Base-by-base conservation (phyloP, 1,140 invertebrate species). In the Andricus grossulariae region DNA sequence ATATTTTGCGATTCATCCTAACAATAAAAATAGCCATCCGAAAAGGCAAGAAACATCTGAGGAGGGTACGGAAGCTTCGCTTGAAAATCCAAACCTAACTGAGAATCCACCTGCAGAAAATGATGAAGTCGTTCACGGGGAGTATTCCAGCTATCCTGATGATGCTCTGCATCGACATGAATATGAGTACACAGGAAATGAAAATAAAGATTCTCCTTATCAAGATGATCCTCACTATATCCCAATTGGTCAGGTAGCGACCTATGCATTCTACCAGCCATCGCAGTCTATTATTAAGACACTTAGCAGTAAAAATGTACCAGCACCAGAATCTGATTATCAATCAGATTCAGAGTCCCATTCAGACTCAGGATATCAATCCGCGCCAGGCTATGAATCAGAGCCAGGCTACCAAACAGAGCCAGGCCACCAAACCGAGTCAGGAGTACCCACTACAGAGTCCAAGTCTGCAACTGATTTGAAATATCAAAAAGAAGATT, bases 251-350 rank as follows among this genome's bases (percentile, higher is more conserved):
- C 25, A n/a, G 32, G 60, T 66, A 16, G 25, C 32, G 8, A 39
- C 60, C 5, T 32, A 45, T 39, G 25, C 32, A 5, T 66, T 66
- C 3, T 66, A 39, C n/a, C 25, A 66, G 32, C 60, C 60, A 7
- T 66, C 60, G n/a, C 32, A 66, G 10, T 66, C 60, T 15, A 2
- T 66, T 39, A 66, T 66, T 8, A 66, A 39, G 39, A 66, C 60
- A 4, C 25, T 45, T n/a, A 66, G 60, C 25, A 66, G 25, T 66
- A 32, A 39, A n/a, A 66, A 66, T 10, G 25, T 45, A 39, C 60
- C 60, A 32, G 0, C 57, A 16, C 4, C 57, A 66, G 32, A n/a
- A 25, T 11, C 39, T 45, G 10, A 45, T 45, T 10, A 45, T 7
- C 39, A 45, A 45, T 45, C 39, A 45, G 39, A 45, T 45, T 45